phyloP scores from a whole-genome alignment of 2,113 vertebrate species.

The Sus scrofa region T2T-Sscrofa CM000812.6:188046001-188046500 shows the following conservation, averaged over 20 bases:
- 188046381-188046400: neutral
- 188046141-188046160: neutral
- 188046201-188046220: neutral
- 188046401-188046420: rapidly evolving
- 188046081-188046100: neutral
- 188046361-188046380: neutral
- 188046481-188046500: neutral
- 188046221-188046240: neutral
- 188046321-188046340: neutral
- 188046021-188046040: neutral
- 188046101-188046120: neutral
- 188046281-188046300: neutral
- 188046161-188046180: neutral
- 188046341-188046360: neutral
- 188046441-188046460: neutral
- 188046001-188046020: neutral
- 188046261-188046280: neutral
- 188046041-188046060: neutral
- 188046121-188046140: neutral
- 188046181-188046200: neutral
- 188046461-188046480: neutral
- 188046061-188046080: neutral
- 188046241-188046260: neutral
- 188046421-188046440: neutral
- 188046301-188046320: neutral